Conservation (phyloP, 1,140 invertebrate species). For the Aleiodes sp. region DNA sequence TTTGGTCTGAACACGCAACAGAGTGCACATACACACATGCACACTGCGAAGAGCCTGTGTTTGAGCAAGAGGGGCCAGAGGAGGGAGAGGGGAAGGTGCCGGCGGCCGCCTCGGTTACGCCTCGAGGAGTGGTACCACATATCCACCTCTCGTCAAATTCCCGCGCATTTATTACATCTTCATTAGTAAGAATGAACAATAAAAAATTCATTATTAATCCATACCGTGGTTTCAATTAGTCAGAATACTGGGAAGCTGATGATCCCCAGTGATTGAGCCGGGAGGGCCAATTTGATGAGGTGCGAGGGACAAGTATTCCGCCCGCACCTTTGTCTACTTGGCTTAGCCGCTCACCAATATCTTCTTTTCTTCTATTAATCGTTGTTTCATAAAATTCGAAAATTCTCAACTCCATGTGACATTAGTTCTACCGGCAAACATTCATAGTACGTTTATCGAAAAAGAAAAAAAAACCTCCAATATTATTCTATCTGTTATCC, state of each 20-base stretch:
- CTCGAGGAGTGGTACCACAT: slow-evolving; percentile 13
- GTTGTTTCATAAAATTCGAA: background rate
- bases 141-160: slow-evolving; percentile 1
- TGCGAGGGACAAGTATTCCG: background rate
- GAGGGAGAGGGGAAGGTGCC: background rate
- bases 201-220: background rate
- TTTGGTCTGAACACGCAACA: background rate
- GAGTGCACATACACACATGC: background rate
- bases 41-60: background rate
- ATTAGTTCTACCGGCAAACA: background rate
- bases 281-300: background rate
- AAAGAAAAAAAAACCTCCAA: too few relatives aligned
- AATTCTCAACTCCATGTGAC: background rate
- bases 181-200: background rate
- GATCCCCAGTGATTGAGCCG: background rate
- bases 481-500: background rate
- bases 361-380: background rate
- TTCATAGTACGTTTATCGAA: background rate
- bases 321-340: background rate
- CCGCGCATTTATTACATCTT: background rate
- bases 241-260: background rate
- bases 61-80: background rate
- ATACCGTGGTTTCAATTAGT: background rate
- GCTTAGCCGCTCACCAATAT: background rate
- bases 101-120: slow-evolving; percentile 9